Evolutionary conservation across 2,888 invertebrate species (phyloP).

Genomic region (Chirona hameri): DNA sequence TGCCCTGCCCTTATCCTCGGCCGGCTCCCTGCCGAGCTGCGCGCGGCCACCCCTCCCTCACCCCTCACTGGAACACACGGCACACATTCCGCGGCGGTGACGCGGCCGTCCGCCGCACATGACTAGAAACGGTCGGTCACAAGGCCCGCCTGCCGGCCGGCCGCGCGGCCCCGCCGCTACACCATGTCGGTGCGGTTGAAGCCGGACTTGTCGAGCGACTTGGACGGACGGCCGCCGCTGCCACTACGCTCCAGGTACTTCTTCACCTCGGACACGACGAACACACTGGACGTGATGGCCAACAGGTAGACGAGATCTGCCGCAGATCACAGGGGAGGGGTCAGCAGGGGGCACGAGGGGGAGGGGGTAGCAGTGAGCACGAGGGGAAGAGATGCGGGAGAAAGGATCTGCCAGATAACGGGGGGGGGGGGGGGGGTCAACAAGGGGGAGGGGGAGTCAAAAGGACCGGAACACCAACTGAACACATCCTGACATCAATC

Average conservation of each 20-base stretch:
- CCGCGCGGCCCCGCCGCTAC: background rate
- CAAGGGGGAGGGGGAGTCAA: too few species aligned
- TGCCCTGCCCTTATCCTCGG: background rate
- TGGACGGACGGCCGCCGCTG: background rate
- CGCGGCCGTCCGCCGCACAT: background rate
- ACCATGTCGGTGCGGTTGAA: background rate
- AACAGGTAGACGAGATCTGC: conserved; percentile 87
- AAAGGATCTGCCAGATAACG: too few species aligned
- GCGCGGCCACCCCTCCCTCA: too few species aligned
- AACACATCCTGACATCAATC: too few species aligned
- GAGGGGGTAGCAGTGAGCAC: too few species aligned
- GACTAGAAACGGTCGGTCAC: conserved; percentile 1
- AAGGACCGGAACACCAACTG: too few species aligned
- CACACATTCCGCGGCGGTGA: background rate
- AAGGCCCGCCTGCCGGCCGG: too few species aligned
- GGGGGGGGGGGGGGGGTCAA: too few species aligned
- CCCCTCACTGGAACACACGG: background rate
- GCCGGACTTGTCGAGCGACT: background rate
- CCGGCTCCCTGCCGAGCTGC: background rate
- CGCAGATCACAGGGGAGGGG: conserved; percentile 43
- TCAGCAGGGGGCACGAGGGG: too few species aligned
- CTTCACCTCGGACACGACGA: conserved; percentile 86
- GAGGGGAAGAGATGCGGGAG: too few species aligned
- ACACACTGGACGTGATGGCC: conserved; percentile 91
- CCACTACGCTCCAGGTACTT: conserved; percentile 65